Evolutionary conservation across 2,888 invertebrate species (phyloP).

Genomic region (Marasmarcha lunaedactyla): DNA sequence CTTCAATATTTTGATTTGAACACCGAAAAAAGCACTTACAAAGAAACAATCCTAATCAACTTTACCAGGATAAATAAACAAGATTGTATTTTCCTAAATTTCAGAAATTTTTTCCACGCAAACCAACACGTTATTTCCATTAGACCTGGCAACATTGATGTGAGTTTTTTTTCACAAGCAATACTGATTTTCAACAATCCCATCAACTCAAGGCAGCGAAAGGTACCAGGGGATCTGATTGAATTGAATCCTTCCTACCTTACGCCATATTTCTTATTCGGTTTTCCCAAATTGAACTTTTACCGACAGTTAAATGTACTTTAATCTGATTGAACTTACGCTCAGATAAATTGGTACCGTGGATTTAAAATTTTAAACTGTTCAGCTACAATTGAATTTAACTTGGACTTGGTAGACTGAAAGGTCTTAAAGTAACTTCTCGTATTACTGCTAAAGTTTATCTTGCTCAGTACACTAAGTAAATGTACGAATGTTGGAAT

Average conservation of each 20-base stretch:
- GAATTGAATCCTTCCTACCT: constrained; percentile 61
- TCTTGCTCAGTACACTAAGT: too few species aligned
- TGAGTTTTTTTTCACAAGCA: constrained; percentile 34
- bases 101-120: constrained; percentile 9
- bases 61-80: constrained; percentile 2
- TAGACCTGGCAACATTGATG: constrained; percentile 28
- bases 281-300: constrained; percentile 61
- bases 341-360: constrained; percentile 45
- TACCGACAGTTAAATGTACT: constrained; percentile 63
- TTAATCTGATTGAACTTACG: constrained; percentile 64
- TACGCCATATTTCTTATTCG: constrained; percentile 59
- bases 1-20: too few species aligned
- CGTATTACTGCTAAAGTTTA: too few species aligned
- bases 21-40: too few species aligned
- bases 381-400: constrained; percentile 19
- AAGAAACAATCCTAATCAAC: too few species aligned
- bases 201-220: constrained; percentile 56
- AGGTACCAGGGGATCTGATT: constrained; percentile 61
- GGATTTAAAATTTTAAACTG: constrained; percentile 7
- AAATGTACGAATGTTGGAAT: too few species aligned
- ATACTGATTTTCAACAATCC: constrained; percentile 64
- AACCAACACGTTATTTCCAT: constrained; percentile 43
- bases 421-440: too few species aligned
- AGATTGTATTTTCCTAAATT: constrained; percentile 6
- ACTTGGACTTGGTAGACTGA: constrained; percentile 12